phyloP scores from a whole-genome alignment of 1,140 invertebrate genomes.

The Trypoxylus dichotomus region DNA sequence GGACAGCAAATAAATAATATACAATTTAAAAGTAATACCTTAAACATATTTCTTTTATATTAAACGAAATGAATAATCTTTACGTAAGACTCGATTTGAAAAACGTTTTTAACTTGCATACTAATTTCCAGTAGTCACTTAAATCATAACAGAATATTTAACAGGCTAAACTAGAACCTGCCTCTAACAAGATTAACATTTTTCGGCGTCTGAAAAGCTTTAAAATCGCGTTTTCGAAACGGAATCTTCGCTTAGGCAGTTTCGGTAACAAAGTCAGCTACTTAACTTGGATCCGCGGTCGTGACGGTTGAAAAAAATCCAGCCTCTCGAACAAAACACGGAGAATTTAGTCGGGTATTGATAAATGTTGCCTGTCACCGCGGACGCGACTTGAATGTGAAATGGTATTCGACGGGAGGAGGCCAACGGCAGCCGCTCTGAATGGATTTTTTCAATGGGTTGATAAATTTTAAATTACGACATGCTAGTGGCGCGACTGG shows the following conservation, averaged over 20 bases:
- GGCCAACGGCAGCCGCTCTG: background rate
- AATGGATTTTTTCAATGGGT: constrained; percentile 3
- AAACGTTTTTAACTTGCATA: background rate
- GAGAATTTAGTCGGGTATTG: background rate
- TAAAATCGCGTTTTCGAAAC: background rate
- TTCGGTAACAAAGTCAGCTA: background rate
- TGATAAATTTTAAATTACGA: constrained; percentile 8
- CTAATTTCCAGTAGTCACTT: background rate
- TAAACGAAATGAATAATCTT: too few relatives aligned
- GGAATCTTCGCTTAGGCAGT: background rate
- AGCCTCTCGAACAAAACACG: background rate
- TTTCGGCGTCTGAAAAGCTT: background rate
- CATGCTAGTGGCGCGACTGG: background rate
- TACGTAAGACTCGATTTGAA: background rate
- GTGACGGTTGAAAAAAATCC: background rate
- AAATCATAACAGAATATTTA: background rate
- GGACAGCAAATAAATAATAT: too few relatives aligned
- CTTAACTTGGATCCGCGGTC: background rate
- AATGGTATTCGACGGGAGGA: background rate
- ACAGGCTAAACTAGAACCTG: background rate
- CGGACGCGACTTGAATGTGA: background rate
- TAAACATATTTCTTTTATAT: too few relatives aligned
- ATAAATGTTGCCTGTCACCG: background rate
- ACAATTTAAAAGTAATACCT: too few relatives aligned
- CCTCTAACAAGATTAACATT: background rate